Evolutionary conservation across 2,113 vertebrate genomes (phyloP), one percentile per base, ranked within the genome.

Genomic region (Oncorhynchus kisutch): DNA sequence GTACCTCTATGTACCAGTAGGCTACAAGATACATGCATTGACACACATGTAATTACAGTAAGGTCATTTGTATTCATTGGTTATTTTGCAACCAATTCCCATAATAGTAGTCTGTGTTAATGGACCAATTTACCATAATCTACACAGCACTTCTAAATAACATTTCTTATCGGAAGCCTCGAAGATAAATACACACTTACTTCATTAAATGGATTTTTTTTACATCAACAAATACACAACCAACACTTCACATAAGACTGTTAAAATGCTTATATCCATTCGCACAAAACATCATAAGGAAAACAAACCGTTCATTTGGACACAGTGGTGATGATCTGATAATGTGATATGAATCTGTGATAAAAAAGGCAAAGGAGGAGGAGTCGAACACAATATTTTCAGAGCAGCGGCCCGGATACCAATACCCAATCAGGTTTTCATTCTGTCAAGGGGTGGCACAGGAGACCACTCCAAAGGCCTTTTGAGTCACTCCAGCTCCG

Each of bases 71-170:
- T 62, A 24, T 5, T 62, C 59, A 62, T 22, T 11, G 59, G 59
- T 62, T 62, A 62, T 62, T 62, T 62, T 22, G 9, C 39, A 45
- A 45, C 39, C 39, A 45, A 45, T 11, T 3, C 16, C 59, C 59
- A 62, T 54, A 7, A 4, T 18, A 18, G 3, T 4, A 62, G n/a
- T 22, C 59, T 62, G 18, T n/a, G 59, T 62, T 3, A 8, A 9
- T 45, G 39, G 39, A 45, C 39, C 39, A 11, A 62, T 66, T 14
- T 25, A 66, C 57, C 60, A n/a, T 45, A 9, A 75, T 62, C 68
- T 71, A 82, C 71, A 80, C 81, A 79, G 67, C 39, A 71, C 67
- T 22, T 60, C 74, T 71, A 74, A 77, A 80, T 71, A 82, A 77
- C 74, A 74, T 48, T 29, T 74, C 49, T 73, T 72, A 31, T 45